These are phyloP conservation scores for Antennarius striatus DNA, from an alignment of 2,113 vertebrate species.

Conservation along the genomic window DNA sequence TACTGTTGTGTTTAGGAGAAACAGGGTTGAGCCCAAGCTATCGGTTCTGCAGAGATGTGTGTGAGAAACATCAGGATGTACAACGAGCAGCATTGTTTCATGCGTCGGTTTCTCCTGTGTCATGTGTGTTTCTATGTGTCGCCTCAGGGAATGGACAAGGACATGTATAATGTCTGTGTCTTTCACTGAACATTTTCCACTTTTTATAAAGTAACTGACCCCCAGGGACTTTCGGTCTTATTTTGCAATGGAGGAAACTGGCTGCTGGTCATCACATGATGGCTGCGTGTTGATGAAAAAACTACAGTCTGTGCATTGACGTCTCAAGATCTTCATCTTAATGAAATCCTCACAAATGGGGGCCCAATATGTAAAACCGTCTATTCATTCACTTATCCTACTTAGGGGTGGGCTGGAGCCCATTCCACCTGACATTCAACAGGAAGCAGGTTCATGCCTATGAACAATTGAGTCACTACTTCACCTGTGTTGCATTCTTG, in stretches of 20 bases:
- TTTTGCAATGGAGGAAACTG: conserved; percentile 26
- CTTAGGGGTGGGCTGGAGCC: no score
- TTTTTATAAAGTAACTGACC: conserved; percentile 43
- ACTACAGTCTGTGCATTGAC: conserved; percentile 15
- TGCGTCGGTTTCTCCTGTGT: conserved; percentile 20
- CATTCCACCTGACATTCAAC: no score
- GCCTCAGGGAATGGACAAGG: conserved; percentile 44
- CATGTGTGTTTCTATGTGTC: conserved; percentile 16
- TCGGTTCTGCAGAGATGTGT: conserved; percentile 6
- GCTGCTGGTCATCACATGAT: conserved; percentile 31
- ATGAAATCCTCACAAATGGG: no score
- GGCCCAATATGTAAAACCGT: no score
- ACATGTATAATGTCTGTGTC: conserved; percentile 33
- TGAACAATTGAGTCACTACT: no score
- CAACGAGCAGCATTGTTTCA: conserved; percentile 13
- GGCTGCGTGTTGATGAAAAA: conserved; percentile 32
- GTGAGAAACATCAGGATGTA: conserved; percentile 11
- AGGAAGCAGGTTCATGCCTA: no score
- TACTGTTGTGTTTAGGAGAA: conserved; percentile 45
- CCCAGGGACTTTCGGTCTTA: conserved; percentile 50
- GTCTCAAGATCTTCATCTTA: conserved; percentile 5
- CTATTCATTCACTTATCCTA: no score
- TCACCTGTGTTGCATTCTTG: no score
- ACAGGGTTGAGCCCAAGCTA: conserved; percentile 30
- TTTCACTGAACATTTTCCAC: conserved; percentile 33